Evolutionary conservation across 2,888 invertebrate species (phyloP), one percentile per base, ranked within the genome.

Genomic region (Ochropleura plecta): DNA sequence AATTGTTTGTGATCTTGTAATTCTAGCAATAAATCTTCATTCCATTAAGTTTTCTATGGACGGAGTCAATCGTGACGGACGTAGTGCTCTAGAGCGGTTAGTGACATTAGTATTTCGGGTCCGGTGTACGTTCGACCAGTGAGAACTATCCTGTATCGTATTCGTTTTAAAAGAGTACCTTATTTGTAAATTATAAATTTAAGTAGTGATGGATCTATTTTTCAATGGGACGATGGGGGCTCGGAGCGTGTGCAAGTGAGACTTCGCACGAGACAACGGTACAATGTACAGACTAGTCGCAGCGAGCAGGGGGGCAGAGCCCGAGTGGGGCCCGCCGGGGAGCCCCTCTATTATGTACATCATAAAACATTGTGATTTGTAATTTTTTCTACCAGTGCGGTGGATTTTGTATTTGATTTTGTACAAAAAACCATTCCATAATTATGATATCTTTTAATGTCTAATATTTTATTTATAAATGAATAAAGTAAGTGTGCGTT

Each of bases 1-100:
- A 91, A 93, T 92, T 91, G 87, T 94, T 95, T 95, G 96, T 96
- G 96, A 96, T 96, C 95, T 96, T 96, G 95, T 93, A 96, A 96
- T 95, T 93, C 93, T 96, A 96, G 96, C 96, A 96, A 96, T 96
- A 96, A 96, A 94, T 93, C 95, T 96, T 96, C 96, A 96, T 96
- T 96, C 96, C 96, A 95, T 94, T 95, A 95, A 92, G 95, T 95
- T 95, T 94, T 93, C 90, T 94, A 91, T 91, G 94, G 92, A 93
- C 91, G 91, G 90, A 91, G 90, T 88, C 86, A 83, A 87, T 91
- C 91, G 93, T 91, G 94, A 93, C 90, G 93, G 91, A 92, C 93
- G 94, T 95, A 95, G 95, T 93, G 96, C 94, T 95, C 93, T 95
- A 95, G 95, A 93, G 94, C 93, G 93, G 92, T 94, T 94, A 95